Evolutionary conservation across 2,113 vertebrate genomes (phyloP), one percentile per base, ranked within the genome.

Genomic region (Tyto alba): DNA sequence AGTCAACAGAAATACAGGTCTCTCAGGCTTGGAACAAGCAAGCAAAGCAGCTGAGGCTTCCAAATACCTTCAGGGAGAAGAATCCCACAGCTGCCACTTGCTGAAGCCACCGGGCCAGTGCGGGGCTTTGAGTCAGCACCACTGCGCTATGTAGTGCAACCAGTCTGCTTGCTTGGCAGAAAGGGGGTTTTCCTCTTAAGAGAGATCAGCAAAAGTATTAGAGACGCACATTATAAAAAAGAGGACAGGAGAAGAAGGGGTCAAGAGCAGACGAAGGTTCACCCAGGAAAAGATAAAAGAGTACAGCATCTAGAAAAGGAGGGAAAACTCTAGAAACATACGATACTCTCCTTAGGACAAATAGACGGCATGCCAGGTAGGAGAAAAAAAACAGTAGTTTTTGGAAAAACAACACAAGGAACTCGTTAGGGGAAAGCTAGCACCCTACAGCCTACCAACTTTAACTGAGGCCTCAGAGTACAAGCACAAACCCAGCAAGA

Each of bases 281-380:
- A 38, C 3, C 22, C 30, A 47, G 25, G 32, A 53, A 32, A 68
- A 59, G 13, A 2, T 7, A 19, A 47, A 47, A 23, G 14, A 45
- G 64, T 11, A 48, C 20, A 62, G 32, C 30, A 71, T 22, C 57
- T 23, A 83, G 89, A 80, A 81, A 74, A 79, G 43, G 27, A 85
- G 85, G 88, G 86, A 95, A 95, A 92, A 74, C 82, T 85, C 90
- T 91, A 86, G 89, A 95, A 95, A 60, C 29, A 11, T 6, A 55
- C 1, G 72, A 80, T 69, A 95, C 36, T 53, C 79, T 69, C 91
- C 50, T 10, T 6, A 92, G 88, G 88, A 56, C 48, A 91, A 76
- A 68, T 6, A 10, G 10, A 7, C 0, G 25, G 45, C 13, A 43
- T 30, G 50, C 48, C 89, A 92, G 50, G 63, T 79, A 88, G 23